Conservation (phyloP, 2,797 vertebrate species). For the Pseudotriccus pelzelni region DNA sequence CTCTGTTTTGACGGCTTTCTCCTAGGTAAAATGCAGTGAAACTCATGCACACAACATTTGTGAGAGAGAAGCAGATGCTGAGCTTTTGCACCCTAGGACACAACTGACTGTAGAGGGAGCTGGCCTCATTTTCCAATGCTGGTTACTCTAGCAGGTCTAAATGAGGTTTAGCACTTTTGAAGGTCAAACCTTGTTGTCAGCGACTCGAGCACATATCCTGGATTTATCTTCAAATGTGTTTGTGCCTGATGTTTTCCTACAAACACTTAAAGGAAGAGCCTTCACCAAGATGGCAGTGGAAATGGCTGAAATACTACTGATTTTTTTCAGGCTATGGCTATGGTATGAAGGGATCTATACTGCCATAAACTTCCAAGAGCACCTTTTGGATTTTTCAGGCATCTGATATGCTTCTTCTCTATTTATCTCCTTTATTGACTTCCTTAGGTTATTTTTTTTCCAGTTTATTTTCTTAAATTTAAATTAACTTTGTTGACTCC, state of each 20-base stretch:
- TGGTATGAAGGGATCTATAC: not conserved
- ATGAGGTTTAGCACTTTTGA: not conserved
- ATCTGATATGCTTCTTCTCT: not conserved
- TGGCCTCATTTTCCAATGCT: not conserved
- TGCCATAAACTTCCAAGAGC: not conserved
- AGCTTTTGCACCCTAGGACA: not conserved
- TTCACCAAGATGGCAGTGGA: not conserved
- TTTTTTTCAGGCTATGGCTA: not conserved
- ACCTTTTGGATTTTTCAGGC: not conserved
- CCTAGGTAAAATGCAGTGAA: not conserved
- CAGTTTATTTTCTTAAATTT: not conserved
- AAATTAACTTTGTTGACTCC: not conserved
- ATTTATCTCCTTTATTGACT: not conserved
- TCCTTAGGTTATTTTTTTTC: not conserved
- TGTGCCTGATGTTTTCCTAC: not conserved
- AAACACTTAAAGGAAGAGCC: not conserved
- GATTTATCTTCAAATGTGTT: not conserved
- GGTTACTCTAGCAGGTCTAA: not conserved
- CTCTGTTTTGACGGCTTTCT: not conserved
- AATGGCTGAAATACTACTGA: not conserved
- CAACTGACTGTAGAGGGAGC: not conserved
- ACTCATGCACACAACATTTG: not conserved
- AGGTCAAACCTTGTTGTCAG: not conserved
- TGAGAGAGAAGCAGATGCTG: not conserved
- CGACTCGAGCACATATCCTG: not conserved